Conservation (phyloP, 2,113 vertebrate species). For the Phainopepla nitens region DNA sequence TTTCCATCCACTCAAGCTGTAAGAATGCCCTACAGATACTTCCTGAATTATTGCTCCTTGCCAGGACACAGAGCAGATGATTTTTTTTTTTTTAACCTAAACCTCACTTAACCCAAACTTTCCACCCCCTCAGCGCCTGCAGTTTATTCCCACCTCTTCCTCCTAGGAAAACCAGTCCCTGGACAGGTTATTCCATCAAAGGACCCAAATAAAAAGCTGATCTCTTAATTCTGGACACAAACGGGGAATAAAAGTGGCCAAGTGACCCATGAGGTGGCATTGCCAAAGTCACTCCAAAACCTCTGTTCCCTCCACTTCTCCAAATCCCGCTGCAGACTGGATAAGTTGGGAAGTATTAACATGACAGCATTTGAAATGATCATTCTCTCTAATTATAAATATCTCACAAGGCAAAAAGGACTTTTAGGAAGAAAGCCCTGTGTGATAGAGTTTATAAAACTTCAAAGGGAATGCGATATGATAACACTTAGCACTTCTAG, state of each 20-base stretch:
- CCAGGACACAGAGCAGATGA: neutral
- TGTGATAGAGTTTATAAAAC: conserved; percentile 52
- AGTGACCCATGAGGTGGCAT: neutral
- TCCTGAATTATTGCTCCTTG: neutral
- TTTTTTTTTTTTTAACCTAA: neutral
- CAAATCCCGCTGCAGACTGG: neutral
- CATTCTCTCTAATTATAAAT: conserved; percentile 32
- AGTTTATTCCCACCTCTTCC: neutral
- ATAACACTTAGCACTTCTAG: conserved; percentile 60
- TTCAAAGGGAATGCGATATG: conserved; percentile 60
- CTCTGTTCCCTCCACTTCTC: neutral
- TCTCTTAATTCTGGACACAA: neutral
- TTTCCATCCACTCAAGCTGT: neutral
- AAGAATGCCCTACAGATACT: neutral
- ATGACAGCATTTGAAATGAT: neutral
- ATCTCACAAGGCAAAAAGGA: conserved; percentile 55
- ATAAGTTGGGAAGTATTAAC: neutral
- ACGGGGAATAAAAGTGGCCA: neutral
- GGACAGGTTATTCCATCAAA: neutral
- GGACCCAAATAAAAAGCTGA: neutral
- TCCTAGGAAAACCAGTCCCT: neutral
- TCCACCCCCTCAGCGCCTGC: neutral
- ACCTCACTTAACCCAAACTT: neutral
- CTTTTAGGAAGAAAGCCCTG: conserved; percentile 45
- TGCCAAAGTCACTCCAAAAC: neutral